Evolutionary conservation across 1,140 invertebrate genomes (phyloP), one percentile per base, ranked within the genome.

Genomic region (Solenopsis invicta): DNA sequence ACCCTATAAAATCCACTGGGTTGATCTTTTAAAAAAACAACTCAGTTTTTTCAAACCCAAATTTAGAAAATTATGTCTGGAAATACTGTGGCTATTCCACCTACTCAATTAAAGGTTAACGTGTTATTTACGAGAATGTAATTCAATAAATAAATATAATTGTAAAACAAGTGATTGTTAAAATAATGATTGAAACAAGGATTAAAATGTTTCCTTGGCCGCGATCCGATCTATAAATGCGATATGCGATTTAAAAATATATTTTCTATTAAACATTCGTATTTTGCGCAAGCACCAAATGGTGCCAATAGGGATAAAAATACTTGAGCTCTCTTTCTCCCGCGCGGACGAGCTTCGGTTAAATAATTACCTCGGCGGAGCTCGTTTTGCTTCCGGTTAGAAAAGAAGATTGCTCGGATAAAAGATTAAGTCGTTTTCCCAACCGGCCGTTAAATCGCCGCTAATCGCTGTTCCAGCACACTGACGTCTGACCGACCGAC

Each of bases 391-490:
- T 81, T 72, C 21, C 52, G 69, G 69, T 48, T 74, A 45, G 67
- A 74, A 74, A 74, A 74, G 71, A 54, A 74, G 54, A 82, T 59
- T 61, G 80, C 54, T 5, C 80, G 80, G 67, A 61, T 82, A 82
- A 67, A 34, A 56, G 80, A 82, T 82, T 82, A 82, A 82, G 74
- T 64, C 82, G 62, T 85, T 85, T 85, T 54, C 34, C 72, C 72
- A 59, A 24, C 52, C 74, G 59, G 67, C 67, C 54, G 80, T 61
- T 74, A 74, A 82, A 82, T 82, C 67, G 80, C 69, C 80, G 54
- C 67, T 82, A 82, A 82, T 74, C 80, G 62, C 29, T 48, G 67
- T 48, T 74, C 54, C 69, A 74, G 86, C 76, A 88, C 45, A 85
- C 69, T 34, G 67, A 74, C 24, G 54, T 82, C 67, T 82, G 67